Base-by-base conservation (phyloP, 2,797 vertebrate species). In the Lepus townsendii region DNA sequence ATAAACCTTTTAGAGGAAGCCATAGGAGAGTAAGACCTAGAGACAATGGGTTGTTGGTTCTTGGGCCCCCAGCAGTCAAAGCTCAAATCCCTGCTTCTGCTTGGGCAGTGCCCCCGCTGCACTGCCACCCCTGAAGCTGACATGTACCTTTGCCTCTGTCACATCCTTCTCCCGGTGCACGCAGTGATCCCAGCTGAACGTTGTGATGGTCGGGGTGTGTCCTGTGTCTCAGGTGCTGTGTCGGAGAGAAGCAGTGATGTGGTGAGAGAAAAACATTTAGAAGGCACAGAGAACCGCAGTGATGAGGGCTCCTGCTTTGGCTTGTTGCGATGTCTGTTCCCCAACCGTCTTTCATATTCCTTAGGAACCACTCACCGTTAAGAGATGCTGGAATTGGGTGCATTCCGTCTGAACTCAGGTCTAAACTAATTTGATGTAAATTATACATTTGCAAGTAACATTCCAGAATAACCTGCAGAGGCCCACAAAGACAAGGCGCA, bases 361-460 rank as follows among this genome's bases (percentile, higher is more conserved):
- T 54, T 78, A 11, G 86, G 93, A 93, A 76, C 68, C 16, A 30
- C 54, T 50, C 77, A 1, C 91, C 71, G 75, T 82, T 54, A 30
- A 76, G 80, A 94, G 16, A 78, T 50, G 79, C 57, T 77, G 17
- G 57, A 35, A 50, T 91, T 91, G 57, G 75, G 27, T 60, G 79
- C 72, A 20, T 68, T 88, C 90, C 68, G 79, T 86, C 93, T 73
- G 88, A 91, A 71, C 85, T 73, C 20, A 17, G 79, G 80, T 86
- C 83, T 91, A 71, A 86, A 90, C 80, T 84, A 94, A 96, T 96
- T 95, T 91, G 88, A 96, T 94, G 90, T 93, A 96, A 95, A 95
- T 96, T 93, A 91, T 83, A 91, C 93, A 93, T 90, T 95, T 93
- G 85, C 65, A 94, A 96, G 91, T 63, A 85, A 90, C 66, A 73